These are phyloP conservation scores for Steinernema hermaphroditum DNA, from an alignment of 2,888 invertebrate species.

Conservation along the genomic window DNA sequence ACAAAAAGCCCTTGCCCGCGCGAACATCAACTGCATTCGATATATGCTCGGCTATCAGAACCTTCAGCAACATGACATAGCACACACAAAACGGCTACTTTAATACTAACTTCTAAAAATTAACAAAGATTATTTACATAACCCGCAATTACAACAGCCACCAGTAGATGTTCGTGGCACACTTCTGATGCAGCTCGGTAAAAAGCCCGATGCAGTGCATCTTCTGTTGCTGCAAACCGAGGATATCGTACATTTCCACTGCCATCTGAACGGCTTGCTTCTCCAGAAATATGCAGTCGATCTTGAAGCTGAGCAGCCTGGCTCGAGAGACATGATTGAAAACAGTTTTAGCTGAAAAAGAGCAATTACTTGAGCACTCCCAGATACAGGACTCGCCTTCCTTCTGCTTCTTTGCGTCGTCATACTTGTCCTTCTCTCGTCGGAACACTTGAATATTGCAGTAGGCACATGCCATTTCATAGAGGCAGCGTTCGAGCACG, in stretches of 20 bases:
- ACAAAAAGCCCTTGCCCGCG: too few species aligned
- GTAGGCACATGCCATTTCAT: background rate
- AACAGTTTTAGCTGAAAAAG: background rate
- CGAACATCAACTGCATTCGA: too few species aligned
- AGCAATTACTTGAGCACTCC: too few species aligned
- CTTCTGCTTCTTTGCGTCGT: too few species aligned
- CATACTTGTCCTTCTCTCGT: too few species aligned
- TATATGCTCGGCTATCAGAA: too few species aligned
- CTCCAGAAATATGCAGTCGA: constrained; percentile 16
- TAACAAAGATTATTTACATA: too few species aligned
- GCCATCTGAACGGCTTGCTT: constrained; percentile 19
- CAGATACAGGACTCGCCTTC: too few species aligned
- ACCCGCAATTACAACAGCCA: constrained; percentile 2
- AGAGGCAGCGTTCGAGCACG: constrained; percentile 4
- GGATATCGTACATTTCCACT: background rate
- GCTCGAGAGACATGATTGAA: constrained; percentile 5
- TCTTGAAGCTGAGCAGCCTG: background rate
- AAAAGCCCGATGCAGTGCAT: background rate
- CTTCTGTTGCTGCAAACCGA: background rate
- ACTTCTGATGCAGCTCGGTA: constrained; percentile 5
- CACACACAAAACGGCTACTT: too few species aligned
- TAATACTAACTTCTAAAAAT: too few species aligned
- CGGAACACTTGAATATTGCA: background rate
- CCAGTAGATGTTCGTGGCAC: constrained; percentile 7
- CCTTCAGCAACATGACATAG: too few species aligned